Conservation (phyloP, 2,797 vertebrate species). For the Urocyon cinereoargenteus region DNA sequence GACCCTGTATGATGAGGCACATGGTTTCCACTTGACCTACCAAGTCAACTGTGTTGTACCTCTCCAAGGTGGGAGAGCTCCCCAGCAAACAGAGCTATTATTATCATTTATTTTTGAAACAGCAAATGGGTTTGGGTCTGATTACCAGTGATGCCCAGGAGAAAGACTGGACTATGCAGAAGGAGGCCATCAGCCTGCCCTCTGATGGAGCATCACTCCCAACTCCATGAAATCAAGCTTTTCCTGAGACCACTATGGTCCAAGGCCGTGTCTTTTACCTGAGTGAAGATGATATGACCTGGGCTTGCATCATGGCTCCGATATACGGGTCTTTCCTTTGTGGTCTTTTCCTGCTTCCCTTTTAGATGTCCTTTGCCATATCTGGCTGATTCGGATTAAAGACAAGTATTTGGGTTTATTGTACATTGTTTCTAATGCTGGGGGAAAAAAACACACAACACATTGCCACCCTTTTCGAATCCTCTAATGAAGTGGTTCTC, state of each 20-base stretch:
- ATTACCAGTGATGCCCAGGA: not conserved
- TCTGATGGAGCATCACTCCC: fast-evolving
- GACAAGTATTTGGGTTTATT: not conserved
- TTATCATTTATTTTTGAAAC: not conserved
- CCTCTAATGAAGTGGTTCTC: not conserved
- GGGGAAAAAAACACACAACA: not conserved
- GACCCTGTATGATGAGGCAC: not conserved
- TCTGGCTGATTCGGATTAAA: not conserved
- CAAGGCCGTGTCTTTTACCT: not conserved
- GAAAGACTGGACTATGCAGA: not conserved
- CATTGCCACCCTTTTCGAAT: not conserved
- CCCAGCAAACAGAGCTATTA: not conserved
- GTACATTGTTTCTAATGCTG: not conserved
- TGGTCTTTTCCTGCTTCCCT: not conserved
- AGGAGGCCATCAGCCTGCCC: not conserved
- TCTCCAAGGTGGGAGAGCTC: not conserved
- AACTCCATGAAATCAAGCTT: not conserved
- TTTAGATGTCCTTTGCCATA: not conserved
- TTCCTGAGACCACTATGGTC: not conserved
- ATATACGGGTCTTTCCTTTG: not conserved
- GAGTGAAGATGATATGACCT: not conserved
- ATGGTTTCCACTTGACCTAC: not conserved
- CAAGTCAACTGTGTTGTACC: not conserved
- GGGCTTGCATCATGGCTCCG: not conserved
- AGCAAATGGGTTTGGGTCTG: not conserved